Evolutionary conservation across 2,113 vertebrate genomes (phyloP), one percentile per base, ranked within the genome.

Genomic region (Australoheros scitulus): DNA sequence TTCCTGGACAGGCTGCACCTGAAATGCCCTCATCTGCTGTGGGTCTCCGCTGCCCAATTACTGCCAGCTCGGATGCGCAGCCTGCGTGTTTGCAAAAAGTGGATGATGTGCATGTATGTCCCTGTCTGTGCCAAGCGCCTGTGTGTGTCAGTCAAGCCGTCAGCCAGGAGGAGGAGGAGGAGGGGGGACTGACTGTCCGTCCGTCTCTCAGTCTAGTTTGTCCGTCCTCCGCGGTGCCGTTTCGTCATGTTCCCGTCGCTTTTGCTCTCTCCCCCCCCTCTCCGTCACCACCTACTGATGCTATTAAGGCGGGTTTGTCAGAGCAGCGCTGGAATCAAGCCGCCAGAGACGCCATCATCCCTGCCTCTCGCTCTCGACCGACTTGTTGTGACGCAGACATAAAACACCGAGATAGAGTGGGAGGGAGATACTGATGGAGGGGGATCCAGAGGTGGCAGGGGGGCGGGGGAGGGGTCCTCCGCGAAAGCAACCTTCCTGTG

Each of bases 371-470:
- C 94, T 85, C 91, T 93, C 93, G 20, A 63, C 90, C 94, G 95
- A 95, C 95, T 96, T 96, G 95, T 96, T 96, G 95, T 96, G 96
- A 96, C 96, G 96, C 96, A 96, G 95, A 96, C 95, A 96, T 96
- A 96, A 96, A 96, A 96, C 95, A 95, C 93, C 78, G 92, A 92
- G 92, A 91, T 91, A 57, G 87, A 89, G 88, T 74, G 93, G 90
- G 91, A 89, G 92, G 89, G 90, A 87, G 91, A 81, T 77, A 74
- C 74, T 90, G 93, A 91, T 90, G 34, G 91, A 61, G 61, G 36
- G 59, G 87, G 90, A 83, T 90, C 81, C 79, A 65, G 81, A 57
- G 77, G 87, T 34, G 76, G 81, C 3, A 61, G 76, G 72, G 82
- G 82, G 68, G 61, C 50, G 14, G 61, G 81, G 18, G 60, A 80